Percentiles rank a stretch among this genome's conserved stretches.
These are phyloP conservation scores for Rhingia campestris DNA, from an alignment of 2,888 invertebrate species.

Conservation along the genomic window DNA sequence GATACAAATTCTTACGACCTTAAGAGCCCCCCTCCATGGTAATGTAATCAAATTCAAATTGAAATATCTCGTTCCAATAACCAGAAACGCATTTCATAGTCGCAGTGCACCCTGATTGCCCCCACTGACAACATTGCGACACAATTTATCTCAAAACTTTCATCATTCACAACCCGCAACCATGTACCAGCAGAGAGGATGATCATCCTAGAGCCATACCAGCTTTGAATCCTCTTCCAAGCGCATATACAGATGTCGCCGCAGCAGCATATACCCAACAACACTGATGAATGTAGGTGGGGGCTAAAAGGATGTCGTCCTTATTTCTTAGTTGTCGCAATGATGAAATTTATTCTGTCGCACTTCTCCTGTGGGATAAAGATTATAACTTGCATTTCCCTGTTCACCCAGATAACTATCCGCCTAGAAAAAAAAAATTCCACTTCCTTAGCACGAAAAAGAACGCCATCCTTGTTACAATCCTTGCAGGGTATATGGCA, in stretches of 20 bases:
- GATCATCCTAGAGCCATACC: constrained; percentile 11
- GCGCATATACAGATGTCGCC: constrained; percentile 13
- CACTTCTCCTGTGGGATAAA: constrained; percentile 31
- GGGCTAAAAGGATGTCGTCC: constrained; percentile 13
- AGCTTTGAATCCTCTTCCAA: background rate
- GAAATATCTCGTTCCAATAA: background rate
- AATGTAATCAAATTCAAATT: too few relatives aligned
- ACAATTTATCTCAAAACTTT: constrained; percentile 35
- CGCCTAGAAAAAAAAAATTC: background rate
- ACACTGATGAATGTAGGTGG: background rate
- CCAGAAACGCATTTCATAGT: too few relatives aligned
- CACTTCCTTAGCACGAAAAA: constrained; percentile 23
- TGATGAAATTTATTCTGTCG: constrained; percentile 57
- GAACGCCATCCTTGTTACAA: constrained; percentile 25
- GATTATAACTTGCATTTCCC: constrained; percentile 53
- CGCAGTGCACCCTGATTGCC: constrained; percentile 6
- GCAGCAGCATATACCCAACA: background rate
- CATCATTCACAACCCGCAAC: constrained; percentile 34
- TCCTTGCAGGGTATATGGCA: constrained; percentile 7
- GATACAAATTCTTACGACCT: too few relatives aligned
- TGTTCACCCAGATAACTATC: background rate
- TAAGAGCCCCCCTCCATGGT: too few relatives aligned
- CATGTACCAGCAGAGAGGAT: constrained; percentile 2
- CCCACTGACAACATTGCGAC: constrained; percentile 18
- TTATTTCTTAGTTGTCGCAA: constrained; percentile 20